These are phyloP conservation scores for Xylota segnis DNA, from an alignment of 2,888 invertebrate genomes.

Conservation along the genomic window DNA sequence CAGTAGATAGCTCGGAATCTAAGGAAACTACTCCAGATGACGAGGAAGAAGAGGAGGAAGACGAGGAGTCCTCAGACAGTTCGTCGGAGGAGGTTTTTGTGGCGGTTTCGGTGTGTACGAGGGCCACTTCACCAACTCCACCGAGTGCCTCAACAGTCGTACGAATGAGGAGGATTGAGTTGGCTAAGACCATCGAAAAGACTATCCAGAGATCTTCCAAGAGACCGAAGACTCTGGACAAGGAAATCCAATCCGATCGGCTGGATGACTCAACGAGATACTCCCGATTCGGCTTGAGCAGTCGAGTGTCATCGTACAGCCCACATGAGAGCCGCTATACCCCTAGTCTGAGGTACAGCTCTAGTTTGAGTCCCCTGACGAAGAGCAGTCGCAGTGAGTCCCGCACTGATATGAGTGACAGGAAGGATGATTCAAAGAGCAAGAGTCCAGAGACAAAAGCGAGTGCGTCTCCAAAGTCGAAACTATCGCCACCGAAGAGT, in stretches of 20 bases:
- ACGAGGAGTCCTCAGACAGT: constrained; percentile 63
- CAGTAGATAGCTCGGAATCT: constrained; percentile 10
- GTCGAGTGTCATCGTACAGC: constrained; percentile 84
- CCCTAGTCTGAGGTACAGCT: constrained; percentile 80
- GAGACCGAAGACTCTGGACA: constrained; percentile 87
- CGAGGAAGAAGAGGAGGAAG: constrained; percentile 60
- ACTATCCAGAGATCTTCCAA: constrained; percentile 87
- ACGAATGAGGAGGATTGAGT: constrained; percentile 89
- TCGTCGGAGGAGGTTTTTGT: constrained; percentile 82
- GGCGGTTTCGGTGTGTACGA: constrained; percentile 88
- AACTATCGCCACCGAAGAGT: constrained; percentile 82
- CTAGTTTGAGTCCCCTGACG: constrained; percentile 80
- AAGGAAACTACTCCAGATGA: constrained; percentile 56
- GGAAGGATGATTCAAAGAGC: constrained; percentile 76
- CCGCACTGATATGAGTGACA: constrained; percentile 73
- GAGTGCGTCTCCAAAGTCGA: constrained; percentile 79
- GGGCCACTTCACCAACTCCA: constrained; percentile 92
- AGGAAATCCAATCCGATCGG: constrained; percentile 90
- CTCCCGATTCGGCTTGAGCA: constrained; percentile 87
- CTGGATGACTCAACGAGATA: constrained; percentile 89
- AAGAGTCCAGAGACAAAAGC: constrained; percentile 59
- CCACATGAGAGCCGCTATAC: constrained; percentile 84
- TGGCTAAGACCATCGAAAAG: constrained; percentile 90
- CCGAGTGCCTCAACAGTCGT: constrained; percentile 86
- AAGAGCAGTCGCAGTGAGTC: constrained; percentile 77